A percentile compares a stretch with the other conserved stretches of the same genome.
phyloP scores from a whole-genome alignment of 2,888 invertebrate genomes.

The Nomada goodeniana region DNA sequence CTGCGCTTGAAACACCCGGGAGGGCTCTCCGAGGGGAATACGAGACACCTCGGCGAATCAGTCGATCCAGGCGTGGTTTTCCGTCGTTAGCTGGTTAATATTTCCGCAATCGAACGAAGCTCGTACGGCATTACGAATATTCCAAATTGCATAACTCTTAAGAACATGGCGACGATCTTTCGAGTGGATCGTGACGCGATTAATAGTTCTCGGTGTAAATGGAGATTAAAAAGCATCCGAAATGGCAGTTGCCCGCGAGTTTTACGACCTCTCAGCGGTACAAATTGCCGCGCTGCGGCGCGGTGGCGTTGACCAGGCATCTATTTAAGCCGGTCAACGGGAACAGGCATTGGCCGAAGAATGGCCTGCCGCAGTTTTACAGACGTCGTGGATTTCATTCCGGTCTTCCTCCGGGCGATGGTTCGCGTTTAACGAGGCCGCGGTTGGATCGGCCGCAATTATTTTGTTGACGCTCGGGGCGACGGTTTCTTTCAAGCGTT shows the following conservation, averaged over 20 bases:
- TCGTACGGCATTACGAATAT: no score
- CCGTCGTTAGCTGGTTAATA: no score
- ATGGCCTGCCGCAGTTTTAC: not conserved
- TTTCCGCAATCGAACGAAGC: no score
- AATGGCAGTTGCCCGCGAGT: not conserved
- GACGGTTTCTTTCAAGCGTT: conserved; percentile 33
- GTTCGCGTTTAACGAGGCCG: conserved; percentile 55
- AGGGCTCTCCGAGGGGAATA: no score
- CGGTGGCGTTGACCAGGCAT: conserved; percentile 10
- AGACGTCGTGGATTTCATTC: conserved; percentile 46
- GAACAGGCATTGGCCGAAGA: conserved; percentile 1
- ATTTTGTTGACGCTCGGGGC: conserved; percentile 43
- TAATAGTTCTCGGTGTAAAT: conserved; percentile 2
- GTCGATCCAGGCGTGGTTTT: no score
- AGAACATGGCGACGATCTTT: no score
- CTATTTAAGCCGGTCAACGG: conserved; percentile 28
- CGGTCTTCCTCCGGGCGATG: conserved; percentile 30
- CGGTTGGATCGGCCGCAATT: conserved; percentile 41
- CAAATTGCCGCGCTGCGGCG: conserved; percentile 49
- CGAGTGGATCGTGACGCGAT: no score
- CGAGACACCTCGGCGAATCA: no score
- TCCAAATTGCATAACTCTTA: no score
- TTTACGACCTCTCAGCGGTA: conserved; percentile 51
- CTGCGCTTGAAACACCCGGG: no score
- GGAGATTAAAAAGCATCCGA: conserved; percentile 19